phyloP scores from a whole-genome alignment of 2,888 invertebrate species.

The Sisyra terminalis region DNA sequence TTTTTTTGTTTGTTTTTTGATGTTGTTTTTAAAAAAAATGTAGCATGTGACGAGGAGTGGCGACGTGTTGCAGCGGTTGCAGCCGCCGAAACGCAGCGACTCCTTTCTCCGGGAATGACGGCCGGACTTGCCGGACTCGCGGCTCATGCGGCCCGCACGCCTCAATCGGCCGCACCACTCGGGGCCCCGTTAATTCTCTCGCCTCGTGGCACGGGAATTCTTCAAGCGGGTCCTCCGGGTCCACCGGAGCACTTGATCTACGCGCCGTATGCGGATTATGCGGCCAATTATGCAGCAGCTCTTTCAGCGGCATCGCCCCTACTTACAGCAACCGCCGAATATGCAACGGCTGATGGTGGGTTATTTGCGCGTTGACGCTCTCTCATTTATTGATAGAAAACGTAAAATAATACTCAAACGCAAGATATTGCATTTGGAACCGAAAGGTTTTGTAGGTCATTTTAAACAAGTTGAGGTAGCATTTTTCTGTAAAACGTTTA shows the following conservation, averaged over 20 bases:
- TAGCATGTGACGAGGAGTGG: conserved; percentile 75
- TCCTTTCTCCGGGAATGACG: conserved; percentile 36
- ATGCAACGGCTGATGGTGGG: conserved; percentile 92
- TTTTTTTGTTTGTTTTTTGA: too few relatives aligned
- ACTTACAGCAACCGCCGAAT: conserved; percentile 64
- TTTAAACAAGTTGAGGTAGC: background rate
- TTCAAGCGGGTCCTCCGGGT: conserved; percentile 40
- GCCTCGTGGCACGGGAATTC: conserved; percentile 64
- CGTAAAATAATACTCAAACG: background rate
- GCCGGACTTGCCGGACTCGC: conserved; percentile 41
- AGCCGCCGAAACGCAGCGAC: conserved; percentile 61
- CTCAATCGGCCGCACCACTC: conserved; percentile 51
- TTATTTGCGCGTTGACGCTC: conserved; percentile 61
- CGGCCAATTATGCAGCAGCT: conserved; percentile 79
- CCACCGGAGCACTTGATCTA: conserved; percentile 59
- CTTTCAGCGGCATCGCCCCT: conserved; percentile 61
- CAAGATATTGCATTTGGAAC: background rate
- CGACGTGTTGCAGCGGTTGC: conserved; percentile 68
- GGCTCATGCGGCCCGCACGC: conserved; percentile 40
- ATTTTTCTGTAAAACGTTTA: background rate
- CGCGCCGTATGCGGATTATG: conserved; percentile 76
- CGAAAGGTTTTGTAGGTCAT: background rate
- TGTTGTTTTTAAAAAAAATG: conserved; percentile 14
- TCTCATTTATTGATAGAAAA: conserved; percentile 3
- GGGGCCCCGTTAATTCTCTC: conserved; percentile 89